phyloP scores from a whole-genome alignment of 2,797 vertebrate species.

The Sciurus carolinensis region DNA sequence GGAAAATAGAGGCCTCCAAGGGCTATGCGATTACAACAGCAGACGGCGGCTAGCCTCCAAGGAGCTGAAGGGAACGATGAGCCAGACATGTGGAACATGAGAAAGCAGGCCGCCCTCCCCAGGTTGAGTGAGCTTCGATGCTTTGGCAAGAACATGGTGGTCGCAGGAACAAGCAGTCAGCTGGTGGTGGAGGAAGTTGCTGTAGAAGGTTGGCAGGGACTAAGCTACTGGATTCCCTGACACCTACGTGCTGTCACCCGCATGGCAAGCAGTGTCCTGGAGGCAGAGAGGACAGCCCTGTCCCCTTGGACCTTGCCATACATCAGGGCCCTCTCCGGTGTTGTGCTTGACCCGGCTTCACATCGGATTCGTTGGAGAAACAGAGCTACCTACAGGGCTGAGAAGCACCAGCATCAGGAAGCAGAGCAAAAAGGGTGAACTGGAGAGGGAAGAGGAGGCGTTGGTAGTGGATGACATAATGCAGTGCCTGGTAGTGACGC shows the following conservation, averaged over 20 bases:
- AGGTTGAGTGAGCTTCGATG: not conserved
- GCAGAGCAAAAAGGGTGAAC: not conserved
- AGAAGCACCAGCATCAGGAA: fast-evolving
- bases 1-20: too few relatives aligned
- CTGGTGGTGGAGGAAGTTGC: not conserved
- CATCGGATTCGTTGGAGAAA: not conserved
- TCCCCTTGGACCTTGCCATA: not conserved
- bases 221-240: too few relatives aligned
- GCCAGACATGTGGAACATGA: not conserved
- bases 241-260: not conserved
- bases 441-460: not conserved
- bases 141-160: fast-evolving
- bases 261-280: not conserved
- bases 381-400: not conserved
- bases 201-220: too few relatives aligned
- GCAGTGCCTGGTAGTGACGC: not conserved
- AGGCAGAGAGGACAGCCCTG: not conserved
- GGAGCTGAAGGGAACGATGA: not conserved
- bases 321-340: not conserved
- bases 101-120: not conserved
- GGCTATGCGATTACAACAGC: not conserved
- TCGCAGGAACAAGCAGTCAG: not conserved
- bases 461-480: not conserved
- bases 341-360: not conserved
- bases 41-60: too few relatives aligned